These are phyloP conservation scores for Axea sp. DNA, from an alignment of 2,888 invertebrate species.

Conservation along the genomic window DNA sequence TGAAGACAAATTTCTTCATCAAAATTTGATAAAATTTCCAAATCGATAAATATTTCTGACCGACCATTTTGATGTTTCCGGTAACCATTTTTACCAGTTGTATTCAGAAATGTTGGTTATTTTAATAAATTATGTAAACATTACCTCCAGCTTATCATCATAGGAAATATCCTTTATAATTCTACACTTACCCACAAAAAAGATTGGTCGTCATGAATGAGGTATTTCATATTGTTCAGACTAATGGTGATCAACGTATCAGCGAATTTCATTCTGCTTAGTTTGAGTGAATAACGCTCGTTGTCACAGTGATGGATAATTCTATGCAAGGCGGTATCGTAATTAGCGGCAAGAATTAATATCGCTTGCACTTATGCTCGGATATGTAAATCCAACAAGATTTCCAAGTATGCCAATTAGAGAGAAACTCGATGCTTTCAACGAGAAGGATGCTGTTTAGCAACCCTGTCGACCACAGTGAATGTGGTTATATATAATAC, in stretches of 20 bases:
- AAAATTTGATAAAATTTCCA: too few species aligned
- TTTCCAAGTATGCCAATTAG: slow-evolving; percentile 58
- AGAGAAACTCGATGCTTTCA: slow-evolving; percentile 32
- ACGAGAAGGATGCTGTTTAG: slow-evolving; percentile 11
- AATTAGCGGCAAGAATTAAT: slow-evolving; percentile 51
- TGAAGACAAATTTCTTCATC: too few species aligned
- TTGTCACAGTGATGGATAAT: slow-evolving; percentile 40
- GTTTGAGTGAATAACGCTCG: slow-evolving; percentile 17
- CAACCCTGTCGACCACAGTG: background rate
- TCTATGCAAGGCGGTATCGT: slow-evolving; percentile 34
- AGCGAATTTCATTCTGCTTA: slow-evolving; percentile 9
- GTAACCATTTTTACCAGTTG: too few species aligned
- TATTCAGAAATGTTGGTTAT: too few species aligned
- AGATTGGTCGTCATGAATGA: too few species aligned
- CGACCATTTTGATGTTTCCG: too few species aligned
- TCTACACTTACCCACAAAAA: too few species aligned
- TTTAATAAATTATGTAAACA: too few species aligned
- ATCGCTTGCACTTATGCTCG: slow-evolving; percentile 32
- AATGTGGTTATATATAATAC: slow-evolving; percentile 12
- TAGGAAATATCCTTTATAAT: too few species aligned
- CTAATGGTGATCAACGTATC: slow-evolving; percentile 18
- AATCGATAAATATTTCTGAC: too few species aligned
- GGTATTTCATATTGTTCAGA: slow-evolving; percentile 9
- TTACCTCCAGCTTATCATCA: too few species aligned
- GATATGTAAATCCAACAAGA: slow-evolving; percentile 32